Evolutionary conservation across 2,888 invertebrate species (phyloP).

Genomic region (Crematogaster levior): DNA sequence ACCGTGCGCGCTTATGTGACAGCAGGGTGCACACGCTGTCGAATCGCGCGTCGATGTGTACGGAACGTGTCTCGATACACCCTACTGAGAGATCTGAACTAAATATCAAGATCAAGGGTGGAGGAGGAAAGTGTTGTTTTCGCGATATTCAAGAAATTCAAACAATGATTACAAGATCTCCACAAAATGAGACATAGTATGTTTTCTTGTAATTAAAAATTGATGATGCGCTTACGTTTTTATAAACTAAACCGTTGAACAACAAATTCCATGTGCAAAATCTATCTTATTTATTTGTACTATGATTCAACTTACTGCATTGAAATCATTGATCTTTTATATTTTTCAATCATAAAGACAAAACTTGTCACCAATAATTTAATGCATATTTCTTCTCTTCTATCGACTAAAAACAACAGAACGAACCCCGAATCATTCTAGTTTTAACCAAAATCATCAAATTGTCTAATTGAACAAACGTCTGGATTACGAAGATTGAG

Average conservation of each 20-base stretch:
- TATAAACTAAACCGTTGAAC: not conserved
- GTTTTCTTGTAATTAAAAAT: not conserved
- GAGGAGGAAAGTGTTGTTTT: not conserved
- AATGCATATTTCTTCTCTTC: not conserved
- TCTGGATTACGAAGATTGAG: conserved; percentile 10
- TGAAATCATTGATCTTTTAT: not conserved
- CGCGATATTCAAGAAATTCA: conserved; percentile 15
- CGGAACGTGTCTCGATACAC: conserved; percentile 35
- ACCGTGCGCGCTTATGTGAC: conserved; percentile 66
- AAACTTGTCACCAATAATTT: not conserved
- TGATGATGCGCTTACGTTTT: not conserved
- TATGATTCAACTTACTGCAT: not conserved
- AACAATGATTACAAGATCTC: not conserved
- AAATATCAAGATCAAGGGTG: conserved; percentile 23
- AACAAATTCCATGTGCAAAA: not conserved
- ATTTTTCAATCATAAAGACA: not conserved
- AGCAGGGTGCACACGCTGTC: conserved; percentile 55
- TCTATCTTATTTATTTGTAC: not conserved
- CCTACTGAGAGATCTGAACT: not conserved
- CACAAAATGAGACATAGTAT: not conserved
- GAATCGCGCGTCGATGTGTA: conserved; percentile 10
- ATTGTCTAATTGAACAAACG: not conserved
- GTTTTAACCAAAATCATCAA: not conserved
- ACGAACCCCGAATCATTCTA: not conserved
- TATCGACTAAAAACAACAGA: not conserved